Evolutionary conservation across 2,888 invertebrate species (phyloP).

Genomic region (Ptychoptera contaminata): DNA sequence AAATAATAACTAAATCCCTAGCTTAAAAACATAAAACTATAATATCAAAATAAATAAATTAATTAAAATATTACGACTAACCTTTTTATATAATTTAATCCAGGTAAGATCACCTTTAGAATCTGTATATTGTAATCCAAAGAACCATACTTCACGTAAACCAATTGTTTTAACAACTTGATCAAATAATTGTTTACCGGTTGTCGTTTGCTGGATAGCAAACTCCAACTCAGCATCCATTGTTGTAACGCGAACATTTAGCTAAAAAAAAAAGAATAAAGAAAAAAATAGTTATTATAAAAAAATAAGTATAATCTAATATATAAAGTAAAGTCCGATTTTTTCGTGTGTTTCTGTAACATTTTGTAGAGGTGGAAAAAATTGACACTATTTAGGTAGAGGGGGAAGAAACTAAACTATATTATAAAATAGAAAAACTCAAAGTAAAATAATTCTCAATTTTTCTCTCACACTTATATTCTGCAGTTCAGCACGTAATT

Average conservation of each 20-base stretch:
- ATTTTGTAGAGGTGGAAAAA: too few species aligned
- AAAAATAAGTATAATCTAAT: too few species aligned
- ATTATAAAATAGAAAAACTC: too few species aligned
- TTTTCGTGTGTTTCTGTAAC: too few species aligned
- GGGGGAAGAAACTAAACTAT: too few species aligned
- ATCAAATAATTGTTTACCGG: slow-evolving; percentile 98
- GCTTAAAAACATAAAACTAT: neutral
- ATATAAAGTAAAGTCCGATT: too few species aligned
- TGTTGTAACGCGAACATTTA: slow-evolving; percentile 99
- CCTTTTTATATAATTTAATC: slow-evolving; percentile 99
- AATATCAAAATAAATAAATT: neutral
- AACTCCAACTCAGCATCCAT: slow-evolving; percentile 99
- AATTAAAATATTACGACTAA: slow-evolving; percentile 31
- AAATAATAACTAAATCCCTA: too few species aligned
- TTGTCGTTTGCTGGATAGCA: slow-evolving; percentile 98
- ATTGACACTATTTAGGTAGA: too few species aligned
- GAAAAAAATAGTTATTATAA: slow-evolving; percentile 2
- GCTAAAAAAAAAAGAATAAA: slow-evolving; percentile 39
- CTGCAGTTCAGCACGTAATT: too few species aligned
- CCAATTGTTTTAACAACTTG: slow-evolving; percentile 99
- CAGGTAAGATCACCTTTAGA: slow-evolving; percentile 95
- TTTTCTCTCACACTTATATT: too few species aligned
- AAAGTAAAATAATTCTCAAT: too few species aligned
- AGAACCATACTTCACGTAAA: slow-evolving; percentile 98
- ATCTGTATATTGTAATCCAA: slow-evolving; percentile 97